Base-by-base conservation (phyloP, 2,113 vertebrate genomes). In the Pseudopipra pipra region DNA sequence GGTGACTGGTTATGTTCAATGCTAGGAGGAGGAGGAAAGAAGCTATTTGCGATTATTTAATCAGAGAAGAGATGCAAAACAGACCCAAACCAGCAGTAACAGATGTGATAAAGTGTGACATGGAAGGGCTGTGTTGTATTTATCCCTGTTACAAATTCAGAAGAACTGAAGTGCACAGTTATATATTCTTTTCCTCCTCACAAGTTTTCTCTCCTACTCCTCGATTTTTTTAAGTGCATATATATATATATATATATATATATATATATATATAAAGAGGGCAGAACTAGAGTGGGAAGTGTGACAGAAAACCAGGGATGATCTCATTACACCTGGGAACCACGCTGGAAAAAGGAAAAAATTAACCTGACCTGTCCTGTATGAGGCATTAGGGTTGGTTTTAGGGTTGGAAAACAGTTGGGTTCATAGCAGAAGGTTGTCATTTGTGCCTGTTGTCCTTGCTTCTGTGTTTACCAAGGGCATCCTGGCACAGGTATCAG, bases 11-110 rank as follows among this genome's bases (percentile, higher is more conserved):
- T 75, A 54, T 67, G 52, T 13, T 73, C 51, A 66, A 19, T 77
- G 25, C 27, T 30, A 44, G 63, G n/a, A 59, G 62, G 74, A 85
- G 30, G 54, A 84, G 47, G 31, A 75, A 55, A 4, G n/a, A 49
- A 63, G 22, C 59, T 75, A 6, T 80, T 46, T 66, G 43, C 55
- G 37, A 20, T 91, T 55, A 31, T 79, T 80, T 72, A 39, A 43
- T 43, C 19, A 41, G 27, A 63, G 61, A 33, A 65, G 56, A 85
- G 30, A 35, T 35, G 61, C 55, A 41, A 70, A 84, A 7, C 35
- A 74, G 49, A 22, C 18, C 28, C 70, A 83, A 83, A 47, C 80
- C 94, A 97, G 25, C 96, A 95, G 78, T 94, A 94, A 90, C 79
- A 95, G 94, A 92, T 96, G 46, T 78, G 82, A 85, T 94, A 17